phyloP scores from a whole-genome alignment of 2,797 vertebrate genomes.

The Typhlichthys eigenmanni region DNA sequence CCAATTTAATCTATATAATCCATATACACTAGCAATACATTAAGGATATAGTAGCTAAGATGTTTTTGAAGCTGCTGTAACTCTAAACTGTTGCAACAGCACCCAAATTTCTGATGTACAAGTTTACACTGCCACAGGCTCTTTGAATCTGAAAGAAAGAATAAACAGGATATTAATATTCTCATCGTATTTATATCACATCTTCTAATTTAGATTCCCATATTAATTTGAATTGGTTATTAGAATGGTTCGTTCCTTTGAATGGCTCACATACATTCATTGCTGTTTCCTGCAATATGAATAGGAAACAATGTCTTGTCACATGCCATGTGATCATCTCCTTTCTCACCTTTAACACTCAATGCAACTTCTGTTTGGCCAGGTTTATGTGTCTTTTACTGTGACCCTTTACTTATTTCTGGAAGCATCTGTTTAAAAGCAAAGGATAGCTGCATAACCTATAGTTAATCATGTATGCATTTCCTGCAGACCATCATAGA shows the following conservation, averaged over 20 bases:
- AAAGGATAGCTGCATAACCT: constrained; percentile 55
- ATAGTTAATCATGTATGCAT: constrained; percentile 51
- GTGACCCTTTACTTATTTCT: constrained; percentile 51
- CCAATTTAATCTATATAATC: not conserved
- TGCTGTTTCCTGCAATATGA: constrained; percentile 12
- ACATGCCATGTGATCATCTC: constrained; percentile 48
- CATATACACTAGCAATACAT: not conserved
- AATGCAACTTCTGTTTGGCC: constrained; percentile 57
- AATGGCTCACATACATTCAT: not conserved
- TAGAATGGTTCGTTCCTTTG: not conserved
- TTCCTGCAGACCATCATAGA: constrained; percentile 12
- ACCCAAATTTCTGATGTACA: not conserved
- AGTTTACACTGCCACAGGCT: not conserved
- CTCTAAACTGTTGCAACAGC: constrained; percentile 5
- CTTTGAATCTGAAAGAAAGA: constrained; percentile 53
- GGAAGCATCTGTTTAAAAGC: constrained; percentile 73
- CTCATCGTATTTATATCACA: not conserved
- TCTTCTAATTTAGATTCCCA: not conserved
- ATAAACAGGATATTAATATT: constrained; percentile 1
- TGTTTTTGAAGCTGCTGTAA: constrained; percentile 33
- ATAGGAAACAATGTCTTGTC: constrained; percentile 30
- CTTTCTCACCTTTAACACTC: constrained; percentile 29
- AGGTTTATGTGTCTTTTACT: constrained; percentile 61
- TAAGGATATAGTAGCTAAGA: constrained; percentile 13
- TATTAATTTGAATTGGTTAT: not conserved